A percentile compares a stretch with the other conserved stretches of the same genome.
phyloP scores from a whole-genome alignment of 2,888 invertebrate genomes.

The Cordylochernes scorpioides region DNA sequence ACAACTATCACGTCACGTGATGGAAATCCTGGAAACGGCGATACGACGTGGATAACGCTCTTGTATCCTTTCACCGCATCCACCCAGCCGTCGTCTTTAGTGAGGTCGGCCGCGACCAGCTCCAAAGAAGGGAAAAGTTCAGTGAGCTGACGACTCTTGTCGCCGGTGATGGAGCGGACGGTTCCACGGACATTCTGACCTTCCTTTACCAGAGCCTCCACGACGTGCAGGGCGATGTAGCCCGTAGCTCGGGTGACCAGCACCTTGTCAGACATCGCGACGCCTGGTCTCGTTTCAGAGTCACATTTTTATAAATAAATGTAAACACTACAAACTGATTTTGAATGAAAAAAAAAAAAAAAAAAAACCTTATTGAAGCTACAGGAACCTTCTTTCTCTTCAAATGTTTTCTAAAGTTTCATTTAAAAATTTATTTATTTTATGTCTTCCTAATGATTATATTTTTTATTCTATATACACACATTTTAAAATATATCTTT shows the following conservation, averaged over 20 bases:
- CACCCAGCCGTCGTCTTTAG: constrained; percentile 22
- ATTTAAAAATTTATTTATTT: too few relatives aligned
- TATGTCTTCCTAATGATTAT: too few relatives aligned
- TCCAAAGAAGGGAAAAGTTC: constrained; percentile 22
- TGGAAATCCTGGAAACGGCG: constrained; percentile 20
- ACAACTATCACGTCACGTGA: constrained; percentile 21
- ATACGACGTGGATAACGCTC: constrained; percentile 25
- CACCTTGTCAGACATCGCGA: too few relatives aligned
- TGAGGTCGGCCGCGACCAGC: constrained; percentile 26
- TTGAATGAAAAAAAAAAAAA: too few relatives aligned
- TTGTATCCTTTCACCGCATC: constrained; percentile 22
- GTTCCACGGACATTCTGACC: constrained; percentile 27
- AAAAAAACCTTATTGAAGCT: too few relatives aligned
- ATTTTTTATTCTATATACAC: too few relatives aligned
- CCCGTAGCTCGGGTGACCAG: constrained; percentile 29
- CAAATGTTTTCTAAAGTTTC: too few relatives aligned
- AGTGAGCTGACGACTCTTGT: constrained; percentile 19
- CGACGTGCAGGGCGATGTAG: constrained; percentile 27
- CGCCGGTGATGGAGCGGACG: constrained; percentile 22
- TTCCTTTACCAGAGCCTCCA: constrained; percentile 24
- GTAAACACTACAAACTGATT: too few relatives aligned
- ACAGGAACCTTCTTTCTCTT: too few relatives aligned
- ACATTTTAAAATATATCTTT: too few relatives aligned
- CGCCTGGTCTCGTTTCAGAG: too few relatives aligned
- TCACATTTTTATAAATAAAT: too few relatives aligned